Evolutionary conservation across 2,888 invertebrate species (phyloP).

Genomic region (Drosophila histrio): DNA sequence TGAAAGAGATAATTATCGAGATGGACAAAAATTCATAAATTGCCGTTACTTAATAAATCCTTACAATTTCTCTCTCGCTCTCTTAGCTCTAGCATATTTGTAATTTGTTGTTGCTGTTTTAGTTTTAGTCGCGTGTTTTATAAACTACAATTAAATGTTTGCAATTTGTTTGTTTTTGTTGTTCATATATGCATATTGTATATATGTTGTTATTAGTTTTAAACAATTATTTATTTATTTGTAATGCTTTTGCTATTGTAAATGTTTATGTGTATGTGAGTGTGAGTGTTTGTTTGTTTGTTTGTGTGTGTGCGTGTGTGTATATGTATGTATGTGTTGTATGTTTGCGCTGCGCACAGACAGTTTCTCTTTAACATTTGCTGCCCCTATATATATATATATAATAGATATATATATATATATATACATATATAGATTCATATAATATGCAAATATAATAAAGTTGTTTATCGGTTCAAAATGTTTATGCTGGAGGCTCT

Average conservation of each 20-base stretch:
- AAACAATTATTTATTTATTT: slow-evolving; percentile 42
- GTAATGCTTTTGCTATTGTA: slow-evolving; percentile 45
- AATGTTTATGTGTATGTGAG: slow-evolving; percentile 25
- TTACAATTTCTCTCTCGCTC: slow-evolving; percentile 7
- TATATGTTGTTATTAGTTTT: slow-evolving; percentile 39
- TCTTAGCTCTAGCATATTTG: slow-evolving; percentile 41
- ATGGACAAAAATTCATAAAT: slow-evolving; percentile 70
- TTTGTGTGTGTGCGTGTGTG: neutral
- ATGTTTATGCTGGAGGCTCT: slow-evolving; percentile 34
- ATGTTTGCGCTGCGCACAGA: slow-evolving; percentile 73
- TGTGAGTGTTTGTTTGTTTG: slow-evolving; percentile 16
- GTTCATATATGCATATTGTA: slow-evolving; percentile 30
- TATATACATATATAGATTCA: slow-evolving; percentile 27
- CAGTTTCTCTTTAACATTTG: slow-evolving; percentile 75
- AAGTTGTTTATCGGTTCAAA: slow-evolving; percentile 49
- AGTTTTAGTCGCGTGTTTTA: slow-evolving; percentile 34
- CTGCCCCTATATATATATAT: slow-evolving; percentile 64
- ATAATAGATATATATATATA: slow-evolving; percentile 41
- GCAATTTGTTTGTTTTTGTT: slow-evolving; percentile 18
- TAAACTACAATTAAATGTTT: slow-evolving; percentile 39
- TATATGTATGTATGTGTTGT: neutral
- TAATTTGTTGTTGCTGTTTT: slow-evolving; percentile 27
- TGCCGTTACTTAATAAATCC: slow-evolving; percentile 51
- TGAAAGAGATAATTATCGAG: slow-evolving; percentile 62
- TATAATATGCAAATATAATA: slow-evolving; percentile 51